Base-by-base conservation (phyloP, 1,140 invertebrate species). In the Penaeus vannamei region DNA sequence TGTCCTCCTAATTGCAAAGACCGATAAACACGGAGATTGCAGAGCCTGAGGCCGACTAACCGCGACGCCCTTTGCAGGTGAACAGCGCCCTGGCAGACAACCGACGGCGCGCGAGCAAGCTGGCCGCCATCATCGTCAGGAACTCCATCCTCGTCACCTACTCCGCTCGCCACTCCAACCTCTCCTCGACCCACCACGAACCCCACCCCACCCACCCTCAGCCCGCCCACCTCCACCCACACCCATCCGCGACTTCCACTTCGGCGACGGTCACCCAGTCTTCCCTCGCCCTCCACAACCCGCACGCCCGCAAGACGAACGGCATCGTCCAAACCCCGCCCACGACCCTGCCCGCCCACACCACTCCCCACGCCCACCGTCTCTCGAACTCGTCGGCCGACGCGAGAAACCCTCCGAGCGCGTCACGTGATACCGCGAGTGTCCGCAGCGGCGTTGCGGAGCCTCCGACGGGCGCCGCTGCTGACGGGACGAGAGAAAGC, bases 71-170 rank as follows among this genome's bases (percentile, higher is more conserved):
- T 36, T 60, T 66, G 8, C 80, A 88, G 86, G 86, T 88, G 3
- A 88, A 88, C 66, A 76, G 64, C 12, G 86, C 86, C 19, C 46
- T 88, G 81, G 86, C 86, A 4, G 64, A 80, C 77, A 88, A 88
- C 32, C 80, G 80, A 5, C 64, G 86, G 3, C 42, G 64, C 17
- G 86, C 86, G 19, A 84, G 60, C 23, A 62, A 88, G n/a, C 22
- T 88, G 26, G 86, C 86, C 2, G 86, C 86, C 22, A 88, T 88
- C 80, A 88, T 88, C 80, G 81, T 88, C 64, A 61, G 86, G 3
- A 88, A 84, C 32, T 88, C 86, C 64, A 66, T 88, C 29, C 80
- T 88, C 26, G 86, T 84, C 86, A 88, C 42, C 12, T 81, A 88
- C 53, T 83, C 81, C 46, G n/a, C 42, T 29, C 80, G 42, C 66